These are phyloP conservation scores for Catostomus latipinnis DNA, from an alignment of 2,797 vertebrate species.

Conservation along the genomic window DNA sequence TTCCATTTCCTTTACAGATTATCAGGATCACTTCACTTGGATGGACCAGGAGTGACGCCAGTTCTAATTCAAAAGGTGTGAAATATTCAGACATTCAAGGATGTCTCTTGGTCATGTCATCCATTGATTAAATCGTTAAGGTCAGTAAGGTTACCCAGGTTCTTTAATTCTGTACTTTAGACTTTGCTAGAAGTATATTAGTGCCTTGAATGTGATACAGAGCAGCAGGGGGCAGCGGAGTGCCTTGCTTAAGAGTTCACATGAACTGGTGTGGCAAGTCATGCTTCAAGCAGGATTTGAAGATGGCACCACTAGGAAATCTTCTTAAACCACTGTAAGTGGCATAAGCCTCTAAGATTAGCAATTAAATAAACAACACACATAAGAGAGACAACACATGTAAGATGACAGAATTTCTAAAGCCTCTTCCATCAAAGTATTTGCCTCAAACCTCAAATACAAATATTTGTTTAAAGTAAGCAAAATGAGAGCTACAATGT, in stretches of 20 bases:
- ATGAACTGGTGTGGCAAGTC: background rate
- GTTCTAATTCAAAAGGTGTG: no score
- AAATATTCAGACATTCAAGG: no score
- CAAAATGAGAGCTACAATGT: background rate
- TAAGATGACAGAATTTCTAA: background rate
- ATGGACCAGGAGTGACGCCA: no score
- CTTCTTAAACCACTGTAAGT: background rate
- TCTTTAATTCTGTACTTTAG: no score
- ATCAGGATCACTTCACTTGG: no score
- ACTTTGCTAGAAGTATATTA: no score
- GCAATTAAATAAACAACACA: background rate
- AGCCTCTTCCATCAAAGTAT: background rate
- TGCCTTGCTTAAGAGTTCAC: background rate
- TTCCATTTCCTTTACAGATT: no score
- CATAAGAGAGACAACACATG: background rate
- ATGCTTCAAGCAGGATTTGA: slow-evolving; percentile 1
- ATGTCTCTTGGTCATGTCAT: no score
- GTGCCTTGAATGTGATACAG: background rate
- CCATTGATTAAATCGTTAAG: no score
- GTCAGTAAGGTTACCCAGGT: no score
- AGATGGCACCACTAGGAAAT: slow-evolving; percentile 1
- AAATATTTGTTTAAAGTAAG: background rate
- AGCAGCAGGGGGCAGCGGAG: slow-evolving; percentile 4
- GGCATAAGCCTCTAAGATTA: slow-evolving; percentile 5
- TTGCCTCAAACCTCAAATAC: background rate